Evolutionary conservation across 2,797 vertebrate species (phyloP).

Genomic region (Gobio occitaniae): DNA sequence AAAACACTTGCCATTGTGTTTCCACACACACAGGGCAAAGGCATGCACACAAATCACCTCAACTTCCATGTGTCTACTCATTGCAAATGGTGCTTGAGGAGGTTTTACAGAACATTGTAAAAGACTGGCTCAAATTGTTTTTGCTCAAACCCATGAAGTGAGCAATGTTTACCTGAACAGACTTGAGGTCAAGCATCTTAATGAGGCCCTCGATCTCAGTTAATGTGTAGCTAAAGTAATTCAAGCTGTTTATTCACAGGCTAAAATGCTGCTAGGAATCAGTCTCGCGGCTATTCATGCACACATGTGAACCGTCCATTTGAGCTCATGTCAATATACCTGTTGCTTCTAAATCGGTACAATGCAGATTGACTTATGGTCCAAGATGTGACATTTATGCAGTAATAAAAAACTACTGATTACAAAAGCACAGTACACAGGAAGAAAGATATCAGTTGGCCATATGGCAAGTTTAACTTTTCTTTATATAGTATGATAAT

Average conservation of each 20-base stretch:
- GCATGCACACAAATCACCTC: conserved; percentile 1
- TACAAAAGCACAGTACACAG: neutral
- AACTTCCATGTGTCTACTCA: neutral
- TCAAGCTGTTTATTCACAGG: conserved; percentile 45
- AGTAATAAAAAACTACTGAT: neutral
- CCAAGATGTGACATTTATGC: neutral
- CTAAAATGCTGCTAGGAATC: conserved; percentile 7
- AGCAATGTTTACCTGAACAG: conserved; percentile 43
- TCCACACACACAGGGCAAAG: conserved; percentile 21
- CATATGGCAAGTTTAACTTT: neutral
- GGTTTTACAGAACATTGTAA: neutral
- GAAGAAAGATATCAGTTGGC: neutral
- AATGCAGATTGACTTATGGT: conserved; percentile 2
- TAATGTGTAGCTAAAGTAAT: conserved; percentile 47
- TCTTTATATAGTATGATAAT: neutral
- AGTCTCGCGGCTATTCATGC: conserved; percentile 24
- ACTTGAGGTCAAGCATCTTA: conserved; percentile 39
- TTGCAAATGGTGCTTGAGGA: neutral
- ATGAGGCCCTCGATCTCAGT: conserved; percentile 33
- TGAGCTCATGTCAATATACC: conserved; percentile 6
- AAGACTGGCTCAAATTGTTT: conserved; percentile 12
- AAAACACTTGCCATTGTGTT: neutral
- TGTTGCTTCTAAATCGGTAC: neutral
- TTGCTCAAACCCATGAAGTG: conserved; percentile 9
- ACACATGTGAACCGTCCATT: neutral